These are phyloP conservation scores for Morone chrysops DNA, from an alignment of 2,113 vertebrate species.

Conservation along the genomic window DNA sequence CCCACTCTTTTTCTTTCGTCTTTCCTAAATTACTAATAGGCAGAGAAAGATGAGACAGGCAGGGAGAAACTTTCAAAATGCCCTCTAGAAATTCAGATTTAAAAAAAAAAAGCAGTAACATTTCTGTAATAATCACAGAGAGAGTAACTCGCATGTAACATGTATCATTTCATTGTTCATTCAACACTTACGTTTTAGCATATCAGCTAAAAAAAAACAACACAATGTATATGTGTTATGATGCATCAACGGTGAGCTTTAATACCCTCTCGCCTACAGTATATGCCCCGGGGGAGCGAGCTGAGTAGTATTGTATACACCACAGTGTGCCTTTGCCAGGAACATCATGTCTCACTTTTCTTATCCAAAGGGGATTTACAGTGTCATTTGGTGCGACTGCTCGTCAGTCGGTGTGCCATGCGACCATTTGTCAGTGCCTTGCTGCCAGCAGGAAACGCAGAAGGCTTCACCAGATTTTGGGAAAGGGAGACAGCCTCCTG, in stretches of 20 bases:
- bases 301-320: conserved; percentile 38
- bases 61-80: background rate
- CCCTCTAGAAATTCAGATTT: background rate
- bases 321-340: conserved; percentile 41
- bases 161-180: conserved; percentile 23
- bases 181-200: background rate
- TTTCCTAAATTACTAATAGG: conserved; percentile 5
- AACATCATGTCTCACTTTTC: conserved; percentile 65
- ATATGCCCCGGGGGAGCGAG: conserved; percentile 18
- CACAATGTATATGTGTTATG: background rate
- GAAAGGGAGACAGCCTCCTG: conserved; percentile 26
- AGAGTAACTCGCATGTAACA: conserved; percentile 2
- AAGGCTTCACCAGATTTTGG: conserved; percentile 68
- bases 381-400: conserved; percentile 71
- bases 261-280: conserved; percentile 28
- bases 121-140: background rate
- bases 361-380: conserved; percentile 62
- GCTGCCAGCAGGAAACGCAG: conserved; percentile 69
- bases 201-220: conserved; percentile 2
- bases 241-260: conserved; percentile 32
- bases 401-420: conserved; percentile 65
- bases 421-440: conserved; percentile 74
- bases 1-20: conserved; percentile 5
- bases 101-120: background rate
- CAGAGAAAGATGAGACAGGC: conserved; percentile 6